A percentile compares a stretch with the other conserved stretches of the same genome.
These are phyloP conservation scores for Pelodiscus sinensis DNA, from an alignment of 2,113 vertebrate genomes.

Conservation along the genomic window DNA sequence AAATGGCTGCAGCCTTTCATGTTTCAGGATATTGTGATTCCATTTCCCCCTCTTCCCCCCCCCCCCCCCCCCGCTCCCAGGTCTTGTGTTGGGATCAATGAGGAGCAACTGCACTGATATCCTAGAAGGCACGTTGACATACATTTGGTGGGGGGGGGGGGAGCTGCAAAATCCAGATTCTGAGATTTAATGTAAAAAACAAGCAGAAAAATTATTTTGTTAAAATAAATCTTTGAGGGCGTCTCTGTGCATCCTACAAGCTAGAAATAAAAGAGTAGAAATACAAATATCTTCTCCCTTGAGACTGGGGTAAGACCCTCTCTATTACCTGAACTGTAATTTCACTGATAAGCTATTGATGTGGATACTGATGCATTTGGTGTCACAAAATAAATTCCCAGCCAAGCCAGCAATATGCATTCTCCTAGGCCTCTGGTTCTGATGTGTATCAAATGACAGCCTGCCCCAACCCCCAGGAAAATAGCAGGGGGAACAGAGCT, in stretches of 20 bases:
- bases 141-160: background rate
- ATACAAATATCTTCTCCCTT: accelerated
- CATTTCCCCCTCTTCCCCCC: too few relatives aligned
- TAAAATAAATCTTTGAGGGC: background rate
- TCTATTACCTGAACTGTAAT: accelerated
- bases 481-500: background rate
- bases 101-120: background rate
- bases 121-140: background rate
- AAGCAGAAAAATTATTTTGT: background rate
- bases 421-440: background rate
- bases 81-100: background rate
- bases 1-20: background rate
- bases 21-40: background rate
- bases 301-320: background rate
- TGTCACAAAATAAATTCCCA: background rate
- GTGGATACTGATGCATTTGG: accelerated
- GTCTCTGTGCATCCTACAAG: background rate
- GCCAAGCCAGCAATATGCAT: background rate
- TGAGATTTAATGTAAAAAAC: background rate
- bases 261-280: background rate
- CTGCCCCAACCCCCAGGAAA: accelerated
- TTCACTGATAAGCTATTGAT: accelerated
- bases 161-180: background rate
- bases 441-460: background rate
- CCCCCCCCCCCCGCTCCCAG: too few relatives aligned